Evolutionary conservation across 2,888 invertebrate genomes (phyloP), one percentile per base, ranked within the genome.

Genomic region (Ormyrus rosae): DNA sequence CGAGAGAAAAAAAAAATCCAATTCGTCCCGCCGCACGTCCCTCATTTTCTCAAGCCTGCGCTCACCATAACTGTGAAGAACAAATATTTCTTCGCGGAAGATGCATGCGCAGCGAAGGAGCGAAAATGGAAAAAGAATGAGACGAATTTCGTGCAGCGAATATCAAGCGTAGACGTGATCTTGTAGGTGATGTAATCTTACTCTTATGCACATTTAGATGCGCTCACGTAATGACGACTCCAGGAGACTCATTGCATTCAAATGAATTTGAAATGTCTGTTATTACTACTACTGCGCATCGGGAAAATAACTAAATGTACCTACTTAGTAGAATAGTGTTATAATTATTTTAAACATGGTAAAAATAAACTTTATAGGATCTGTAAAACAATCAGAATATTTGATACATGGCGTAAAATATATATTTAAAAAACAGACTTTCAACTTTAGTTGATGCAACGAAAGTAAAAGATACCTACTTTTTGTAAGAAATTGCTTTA

Each of bases 91-190:
- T n/a, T 0, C 5, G 3, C 2, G 61, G 34, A 55, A 8, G 48
- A 46, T 13, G 13, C 45, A 68, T n/a, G 1, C 5, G 8, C 8
- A 71, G 34, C 45, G n/a, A 53, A 46, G 9, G 45, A 61, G 3
- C 48, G 61, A 34, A 73, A 55, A 72, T 11, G 53, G 19, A 78
- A 67, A 45, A 73, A 34, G 34, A 78, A 67, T 60, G 60, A 68
- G 65, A 13, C 61, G 11, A 70, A 80, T 61, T 80, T 72, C 67
- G 75, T 80, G 80, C 60, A 64, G 71, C 70, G 75, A 71, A 71
- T 80, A 71, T 65, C 46, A 71, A 80, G 48, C 2, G 48, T 11
- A 74, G 60, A 80, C 70, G 55, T 67, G 61, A 67, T 80, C 65
- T 34, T 70, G 34, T 34, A 63, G 65, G 64, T 70, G 75, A 53